Evolutionary conservation across 2,113 vertebrate species (phyloP).

Genomic region (Kryptolebias marmoratus): DNA sequence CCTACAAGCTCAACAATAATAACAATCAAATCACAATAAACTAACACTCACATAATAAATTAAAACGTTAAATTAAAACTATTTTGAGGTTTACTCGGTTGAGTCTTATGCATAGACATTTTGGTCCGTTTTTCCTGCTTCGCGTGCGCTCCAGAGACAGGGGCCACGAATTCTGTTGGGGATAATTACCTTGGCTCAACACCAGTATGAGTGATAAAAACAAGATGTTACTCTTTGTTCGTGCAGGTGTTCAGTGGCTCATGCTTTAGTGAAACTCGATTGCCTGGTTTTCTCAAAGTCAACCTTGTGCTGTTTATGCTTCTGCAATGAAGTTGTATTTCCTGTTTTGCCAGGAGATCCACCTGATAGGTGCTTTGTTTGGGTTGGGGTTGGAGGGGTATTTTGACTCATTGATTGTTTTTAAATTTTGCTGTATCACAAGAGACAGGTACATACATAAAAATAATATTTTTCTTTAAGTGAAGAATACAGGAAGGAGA

Average conservation of each 20-base stretch:
- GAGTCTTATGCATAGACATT: too few species aligned
- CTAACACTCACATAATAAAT: too few species aligned
- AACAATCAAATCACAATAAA: too few species aligned
- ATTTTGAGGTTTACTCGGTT: too few species aligned
- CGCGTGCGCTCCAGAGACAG: neutral
- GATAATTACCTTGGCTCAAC: too few species aligned
- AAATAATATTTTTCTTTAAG: constrained; percentile 26
- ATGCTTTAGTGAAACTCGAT: constrained; percentile 56
- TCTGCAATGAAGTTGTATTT: constrained; percentile 60
- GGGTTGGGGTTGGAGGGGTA: constrained; percentile 11
- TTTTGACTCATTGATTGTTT: constrained; percentile 59
- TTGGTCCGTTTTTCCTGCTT: neutral
- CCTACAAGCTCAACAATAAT: too few species aligned
- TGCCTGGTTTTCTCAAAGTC: constrained; percentile 55
- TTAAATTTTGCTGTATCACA: constrained; percentile 22
- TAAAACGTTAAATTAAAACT: too few species aligned
- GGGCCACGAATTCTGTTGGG: too few species aligned
- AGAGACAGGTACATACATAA: neutral
- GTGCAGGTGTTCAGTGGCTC: constrained; percentile 48
- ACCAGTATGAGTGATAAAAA: constrained; percentile 11
- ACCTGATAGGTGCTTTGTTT: constrained; percentile 51
- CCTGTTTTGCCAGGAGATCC: constrained; percentile 68
- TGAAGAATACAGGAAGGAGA: neutral
- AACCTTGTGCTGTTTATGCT: constrained; percentile 14
- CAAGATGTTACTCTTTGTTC: constrained; percentile 20